Percentiles rank a stretch among this genome's conserved stretches.
These are phyloP conservation scores for Lanius collurio DNA, from an alignment of 2,113 vertebrate genomes.

Conservation along the genomic window DNA sequence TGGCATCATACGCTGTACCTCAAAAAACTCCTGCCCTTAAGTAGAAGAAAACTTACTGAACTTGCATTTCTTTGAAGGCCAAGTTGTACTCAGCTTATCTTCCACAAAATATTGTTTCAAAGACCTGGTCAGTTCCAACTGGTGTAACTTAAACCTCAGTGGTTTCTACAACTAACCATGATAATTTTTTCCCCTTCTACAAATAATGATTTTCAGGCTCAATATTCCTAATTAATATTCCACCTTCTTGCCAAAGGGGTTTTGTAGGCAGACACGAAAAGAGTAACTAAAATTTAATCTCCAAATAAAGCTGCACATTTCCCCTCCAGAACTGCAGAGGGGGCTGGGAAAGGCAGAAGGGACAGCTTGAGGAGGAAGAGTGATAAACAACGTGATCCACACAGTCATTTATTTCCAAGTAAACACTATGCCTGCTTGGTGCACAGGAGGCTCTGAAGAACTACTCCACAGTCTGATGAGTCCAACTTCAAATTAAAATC, in stretches of 20 bases:
- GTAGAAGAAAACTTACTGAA: background rate
- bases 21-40: background rate
- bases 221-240: background rate
- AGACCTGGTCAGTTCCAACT: background rate
- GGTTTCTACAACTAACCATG: background rate
- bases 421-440: constrained; percentile 10
- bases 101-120: background rate
- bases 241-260: background rate
- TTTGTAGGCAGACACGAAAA: constrained; percentile 9
- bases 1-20: background rate
- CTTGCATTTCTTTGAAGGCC: background rate
- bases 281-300: background rate
- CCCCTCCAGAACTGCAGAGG: background rate
- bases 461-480: constrained; percentile 28
- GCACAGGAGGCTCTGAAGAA: constrained; percentile 58
- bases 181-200: background rate
- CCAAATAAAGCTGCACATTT: background rate
- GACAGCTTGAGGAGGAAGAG: constrained; percentile 1
- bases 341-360: background rate
- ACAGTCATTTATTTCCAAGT: background rate
- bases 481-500: constrained; percentile 60
- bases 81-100: background rate
- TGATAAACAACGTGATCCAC: constrained; percentile 17
- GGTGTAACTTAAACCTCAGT: background rate
- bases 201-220: background rate